Conservation (phyloP, 2,113 vertebrate species). For the Cololabis saira region DNA sequence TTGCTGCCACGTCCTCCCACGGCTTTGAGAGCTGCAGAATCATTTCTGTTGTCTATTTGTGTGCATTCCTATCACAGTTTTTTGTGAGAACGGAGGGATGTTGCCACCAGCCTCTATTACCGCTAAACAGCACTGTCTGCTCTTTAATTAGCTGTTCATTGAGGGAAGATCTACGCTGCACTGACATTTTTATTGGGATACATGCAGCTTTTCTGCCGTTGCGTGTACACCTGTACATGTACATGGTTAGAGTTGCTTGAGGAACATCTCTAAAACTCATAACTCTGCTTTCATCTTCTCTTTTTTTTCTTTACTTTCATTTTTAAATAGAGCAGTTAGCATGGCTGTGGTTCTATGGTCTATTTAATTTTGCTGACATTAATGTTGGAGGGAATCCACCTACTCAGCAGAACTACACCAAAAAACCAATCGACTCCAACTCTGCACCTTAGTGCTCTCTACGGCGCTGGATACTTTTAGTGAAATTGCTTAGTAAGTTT, state of each 20-base stretch:
- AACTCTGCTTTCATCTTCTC: too few relatives aligned
- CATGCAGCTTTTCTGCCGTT: constrained; percentile 33
- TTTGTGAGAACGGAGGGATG: constrained; percentile 49
- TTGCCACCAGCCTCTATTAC: constrained; percentile 63
- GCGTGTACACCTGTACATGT: constrained; percentile 41
- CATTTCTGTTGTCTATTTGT: constrained; percentile 66
- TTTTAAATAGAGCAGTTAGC: too few relatives aligned
- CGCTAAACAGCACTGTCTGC: constrained; percentile 69
- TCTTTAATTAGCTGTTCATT: constrained; percentile 75
- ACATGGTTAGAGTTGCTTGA: background rate
- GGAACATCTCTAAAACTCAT: too few relatives aligned
- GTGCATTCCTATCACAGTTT: constrained; percentile 62
- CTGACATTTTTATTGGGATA: constrained; percentile 64
- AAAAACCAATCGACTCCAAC: background rate
- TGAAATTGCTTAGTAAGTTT: background rate
- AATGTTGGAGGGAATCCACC: too few relatives aligned
- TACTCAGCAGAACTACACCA: background rate
- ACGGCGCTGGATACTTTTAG: background rate
- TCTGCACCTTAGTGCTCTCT: too few relatives aligned
- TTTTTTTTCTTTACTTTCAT: too few relatives aligned
- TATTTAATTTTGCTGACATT: too few relatives aligned
- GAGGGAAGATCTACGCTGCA: constrained; percentile 55
- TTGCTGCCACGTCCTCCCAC: constrained; percentile 52
- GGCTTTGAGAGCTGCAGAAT: constrained; percentile 50
- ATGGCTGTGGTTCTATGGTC: too few relatives aligned